Percentiles rank a stretch among this genome's conserved stretches.
Conservation (phyloP, 2,888 invertebrate species). For the Drepana falcataria region DNA sequence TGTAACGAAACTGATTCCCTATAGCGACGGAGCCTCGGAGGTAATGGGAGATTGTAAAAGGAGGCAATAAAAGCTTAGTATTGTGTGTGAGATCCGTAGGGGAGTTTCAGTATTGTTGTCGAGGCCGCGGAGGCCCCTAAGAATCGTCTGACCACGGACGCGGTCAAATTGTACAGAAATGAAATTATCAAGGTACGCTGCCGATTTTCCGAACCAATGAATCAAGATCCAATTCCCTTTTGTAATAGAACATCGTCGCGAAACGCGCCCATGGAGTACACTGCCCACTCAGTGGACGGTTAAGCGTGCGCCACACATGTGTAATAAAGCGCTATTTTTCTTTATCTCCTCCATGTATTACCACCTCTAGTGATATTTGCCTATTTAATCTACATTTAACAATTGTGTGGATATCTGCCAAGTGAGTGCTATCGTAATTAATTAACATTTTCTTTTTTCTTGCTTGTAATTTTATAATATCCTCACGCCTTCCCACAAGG, state of each 20-base stretch:
- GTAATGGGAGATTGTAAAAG: conserved; percentile 78
- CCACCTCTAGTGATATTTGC: conserved; percentile 36
- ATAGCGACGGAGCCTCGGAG: conserved; percentile 64
- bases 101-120: conserved; percentile 71
- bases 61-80: conserved; percentile 78
- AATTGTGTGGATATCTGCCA: too few relatives aligned
- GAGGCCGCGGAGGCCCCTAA: conserved; percentile 69
- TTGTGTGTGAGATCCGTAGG: conserved; percentile 74
- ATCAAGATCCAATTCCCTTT: conserved; percentile 80
- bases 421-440: too few relatives aligned
- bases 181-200: conserved; percentile 79
- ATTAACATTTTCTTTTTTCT: too few relatives aligned
- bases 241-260: conserved; percentile 79
- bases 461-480: too few relatives aligned
- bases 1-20: conserved; percentile 76
- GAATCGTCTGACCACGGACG: conserved; percentile 75
- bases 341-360: conserved; percentile 31
- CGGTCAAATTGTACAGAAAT: conserved; percentile 80
- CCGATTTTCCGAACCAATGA: conserved; percentile 80
- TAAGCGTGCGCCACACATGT: conserved; percentile 49
- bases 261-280: conserved; percentile 70
- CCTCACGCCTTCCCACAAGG: too few relatives aligned
- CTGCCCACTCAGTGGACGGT: conserved; percentile 70
- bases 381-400: too few relatives aligned
- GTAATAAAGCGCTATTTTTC: conserved; percentile 25